Conservation (phyloP, 2,113 vertebrate genomes). For the Riparia riparia region DNA sequence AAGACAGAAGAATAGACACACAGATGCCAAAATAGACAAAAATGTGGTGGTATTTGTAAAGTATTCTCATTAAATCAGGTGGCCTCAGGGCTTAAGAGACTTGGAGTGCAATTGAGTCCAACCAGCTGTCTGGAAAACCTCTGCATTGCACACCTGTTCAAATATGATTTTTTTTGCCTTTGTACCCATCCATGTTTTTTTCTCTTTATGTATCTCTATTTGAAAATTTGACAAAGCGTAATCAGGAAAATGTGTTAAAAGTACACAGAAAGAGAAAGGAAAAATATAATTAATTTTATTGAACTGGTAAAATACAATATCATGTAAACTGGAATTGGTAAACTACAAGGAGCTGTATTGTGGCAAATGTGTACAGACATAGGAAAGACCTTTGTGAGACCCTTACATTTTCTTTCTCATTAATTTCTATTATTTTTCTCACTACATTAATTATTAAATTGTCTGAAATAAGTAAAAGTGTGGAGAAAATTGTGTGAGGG, state of each 20-base stretch:
- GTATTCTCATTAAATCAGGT: constrained; percentile 40
- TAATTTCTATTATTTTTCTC: neutral
- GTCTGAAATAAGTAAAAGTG: neutral
- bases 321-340: neutral
- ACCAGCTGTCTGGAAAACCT: constrained; percentile 65
- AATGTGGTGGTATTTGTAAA: constrained; percentile 20
- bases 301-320: neutral
- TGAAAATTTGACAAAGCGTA: neutral
- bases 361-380: neutral
- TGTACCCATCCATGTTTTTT: neutral
- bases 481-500: neutral
- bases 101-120: constrained; percentile 33
- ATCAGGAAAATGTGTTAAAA: neutral
- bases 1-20: constrained; percentile 4
- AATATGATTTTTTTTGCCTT: constrained; percentile 41
- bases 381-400: neutral
- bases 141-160: constrained; percentile 50
- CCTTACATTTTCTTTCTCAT: neutral
- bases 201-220: neutral
- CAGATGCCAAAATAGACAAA: constrained; percentile 45
- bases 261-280: neutral
- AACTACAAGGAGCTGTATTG: neutral
- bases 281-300: neutral
- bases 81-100: constrained; percentile 31
- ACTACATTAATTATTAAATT: neutral